phyloP scores from a whole-genome alignment of 2,888 invertebrate genomes.

The Ametastegia equiseti region DNA sequence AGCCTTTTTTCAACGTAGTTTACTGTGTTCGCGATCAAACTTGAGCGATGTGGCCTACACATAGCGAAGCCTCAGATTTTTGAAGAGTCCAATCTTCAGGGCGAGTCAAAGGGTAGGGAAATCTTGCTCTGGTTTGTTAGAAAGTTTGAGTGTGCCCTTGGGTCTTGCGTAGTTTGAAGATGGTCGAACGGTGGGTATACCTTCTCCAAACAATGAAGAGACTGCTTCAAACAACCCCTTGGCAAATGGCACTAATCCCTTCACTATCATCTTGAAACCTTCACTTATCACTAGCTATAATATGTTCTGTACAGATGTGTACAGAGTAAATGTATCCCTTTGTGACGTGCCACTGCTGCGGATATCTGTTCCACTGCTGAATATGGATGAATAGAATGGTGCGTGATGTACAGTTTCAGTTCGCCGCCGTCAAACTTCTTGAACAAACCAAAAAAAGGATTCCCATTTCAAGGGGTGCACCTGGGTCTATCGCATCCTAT shows the following conservation, averaged over 20 bases:
- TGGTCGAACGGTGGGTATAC: not conserved
- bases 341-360: not conserved
- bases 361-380: not conserved
- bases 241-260: not conserved
- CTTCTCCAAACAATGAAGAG: not conserved
- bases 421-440: not conserved
- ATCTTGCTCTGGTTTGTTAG: not conserved
- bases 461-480: too few species aligned
- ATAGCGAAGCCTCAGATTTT: not conserved
- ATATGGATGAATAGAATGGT: not conserved
- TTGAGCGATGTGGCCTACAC: too few species aligned
- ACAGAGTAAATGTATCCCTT: not conserved
- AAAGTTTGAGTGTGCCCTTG: constrained; percentile 1
- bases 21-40: too few species aligned
- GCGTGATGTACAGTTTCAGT: too few species aligned
- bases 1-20: too few species aligned
- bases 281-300: not conserved
- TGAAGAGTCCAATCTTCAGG: not conserved
- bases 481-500: too few species aligned
- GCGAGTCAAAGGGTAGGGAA: not conserved
- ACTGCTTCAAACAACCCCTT: not conserved
- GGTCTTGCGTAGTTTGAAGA: not conserved
- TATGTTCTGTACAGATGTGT: not conserved
- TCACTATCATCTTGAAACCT: not conserved
- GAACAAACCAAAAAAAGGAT: not conserved